These are phyloP conservation scores for Danio tinwini DNA, from an alignment of 2,797 vertebrate genomes.

Conservation along the genomic window DNA sequence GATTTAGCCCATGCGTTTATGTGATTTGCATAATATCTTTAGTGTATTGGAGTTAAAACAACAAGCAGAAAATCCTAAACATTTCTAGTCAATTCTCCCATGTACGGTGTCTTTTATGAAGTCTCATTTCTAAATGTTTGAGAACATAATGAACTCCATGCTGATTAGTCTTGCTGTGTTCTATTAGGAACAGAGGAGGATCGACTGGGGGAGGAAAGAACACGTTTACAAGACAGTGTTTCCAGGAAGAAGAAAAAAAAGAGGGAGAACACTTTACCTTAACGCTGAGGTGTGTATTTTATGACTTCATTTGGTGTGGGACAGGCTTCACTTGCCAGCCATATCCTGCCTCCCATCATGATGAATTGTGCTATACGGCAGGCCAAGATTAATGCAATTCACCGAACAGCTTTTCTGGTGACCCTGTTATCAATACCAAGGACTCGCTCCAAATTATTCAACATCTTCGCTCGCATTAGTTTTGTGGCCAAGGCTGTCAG, in stretches of 20 bases:
- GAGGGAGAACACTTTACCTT: slow-evolving; percentile 8
- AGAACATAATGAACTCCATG: not conserved
- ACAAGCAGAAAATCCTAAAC: not conserved
- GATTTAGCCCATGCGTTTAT: not conserved
- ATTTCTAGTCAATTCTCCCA: not conserved
- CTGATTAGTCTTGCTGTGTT: not conserved
- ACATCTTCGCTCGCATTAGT: slow-evolving; percentile 60
- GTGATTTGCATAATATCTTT: slow-evolving; percentile 24
- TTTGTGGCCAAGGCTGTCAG: slow-evolving; percentile 55
- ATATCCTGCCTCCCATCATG: slow-evolving; percentile 51
- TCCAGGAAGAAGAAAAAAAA: slow-evolving; percentile 19
- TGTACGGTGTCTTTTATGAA: not conserved
- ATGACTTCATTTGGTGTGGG: slow-evolving; percentile 60
- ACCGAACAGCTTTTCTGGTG: slow-evolving; percentile 59
- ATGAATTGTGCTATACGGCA: slow-evolving; percentile 60
- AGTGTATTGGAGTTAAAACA: slow-evolving; percentile 7
- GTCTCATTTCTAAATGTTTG: not conserved
- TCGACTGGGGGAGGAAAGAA: slow-evolving; percentile 18
- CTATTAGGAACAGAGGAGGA: slow-evolving; percentile 20
- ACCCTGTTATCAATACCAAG: slow-evolving; percentile 64
- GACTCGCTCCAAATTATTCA: slow-evolving; percentile 66
- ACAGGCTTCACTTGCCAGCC: slow-evolving; percentile 51
- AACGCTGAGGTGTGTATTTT: slow-evolving; percentile 58
- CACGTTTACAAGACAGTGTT: slow-evolving; percentile 20
- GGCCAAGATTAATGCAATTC: slow-evolving; percentile 63